phyloP scores from a whole-genome alignment of 2,797 vertebrate species.

The Euthynnus affinis region DNA sequence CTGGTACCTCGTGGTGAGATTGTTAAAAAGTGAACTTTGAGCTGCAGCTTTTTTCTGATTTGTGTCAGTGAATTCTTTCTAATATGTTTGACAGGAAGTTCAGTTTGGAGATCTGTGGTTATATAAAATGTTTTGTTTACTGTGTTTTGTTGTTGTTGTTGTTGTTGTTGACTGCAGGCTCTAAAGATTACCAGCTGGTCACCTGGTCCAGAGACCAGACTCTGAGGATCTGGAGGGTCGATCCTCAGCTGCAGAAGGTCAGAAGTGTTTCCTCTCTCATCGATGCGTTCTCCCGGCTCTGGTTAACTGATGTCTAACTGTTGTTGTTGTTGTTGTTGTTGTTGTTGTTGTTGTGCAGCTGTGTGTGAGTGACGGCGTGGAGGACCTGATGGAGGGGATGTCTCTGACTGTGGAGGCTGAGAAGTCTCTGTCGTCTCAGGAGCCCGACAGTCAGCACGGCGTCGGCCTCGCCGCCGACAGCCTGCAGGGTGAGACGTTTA shows the following conservation, averaged over 20 bases:
- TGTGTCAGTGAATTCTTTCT: too few relatives aligned
- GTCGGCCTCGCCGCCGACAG: slow-evolving; percentile 79
- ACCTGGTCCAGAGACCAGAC: slow-evolving; percentile 99
- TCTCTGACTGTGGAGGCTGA: slow-evolving; percentile 90
- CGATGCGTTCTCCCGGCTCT: not conserved
- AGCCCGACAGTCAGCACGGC: slow-evolving; percentile 86
- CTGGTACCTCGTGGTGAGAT: too few relatives aligned
- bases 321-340: not conserved
- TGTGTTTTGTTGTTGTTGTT: not conserved
- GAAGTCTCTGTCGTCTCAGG: slow-evolving; percentile 89
- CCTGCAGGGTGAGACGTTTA: slow-evolving; percentile 85
- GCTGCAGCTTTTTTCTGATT: too few relatives aligned
- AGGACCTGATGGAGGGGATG: slow-evolving; percentile 93
- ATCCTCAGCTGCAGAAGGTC: slow-evolving; percentile 96
- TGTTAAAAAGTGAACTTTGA: too few relatives aligned
- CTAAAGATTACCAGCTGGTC: slow-evolving; percentile 95
- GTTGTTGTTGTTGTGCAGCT: slow-evolving; percentile 80
- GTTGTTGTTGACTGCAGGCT: slow-evolving; percentile 81
- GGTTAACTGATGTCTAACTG: not conserved
- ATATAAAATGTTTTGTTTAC: not conserved
- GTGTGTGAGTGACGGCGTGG: slow-evolving; percentile 92
- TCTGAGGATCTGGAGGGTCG: slow-evolving; percentile 97
- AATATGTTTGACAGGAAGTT: too few relatives aligned
- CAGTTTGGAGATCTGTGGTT: too few relatives aligned
- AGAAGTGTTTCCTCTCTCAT: not conserved